Evolutionary conservation across 2,113 vertebrate species (phyloP).

Genomic region (Edolisoma coerulescens): DNA sequence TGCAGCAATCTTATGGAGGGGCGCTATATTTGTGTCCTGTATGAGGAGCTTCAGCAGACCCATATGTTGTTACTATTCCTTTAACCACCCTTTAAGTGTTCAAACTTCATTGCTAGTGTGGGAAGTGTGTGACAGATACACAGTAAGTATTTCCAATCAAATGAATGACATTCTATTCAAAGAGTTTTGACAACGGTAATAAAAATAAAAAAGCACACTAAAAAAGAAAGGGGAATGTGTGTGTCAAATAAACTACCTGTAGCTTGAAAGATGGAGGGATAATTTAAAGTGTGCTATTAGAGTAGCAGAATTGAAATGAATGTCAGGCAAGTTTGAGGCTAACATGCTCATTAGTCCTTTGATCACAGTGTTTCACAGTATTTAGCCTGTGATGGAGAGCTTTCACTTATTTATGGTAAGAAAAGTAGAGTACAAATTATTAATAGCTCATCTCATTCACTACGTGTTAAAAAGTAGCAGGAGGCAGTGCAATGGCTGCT

Average conservation of each 20-base stretch:
- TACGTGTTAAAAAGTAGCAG: background rate
- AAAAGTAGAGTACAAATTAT: conserved; percentile 7
- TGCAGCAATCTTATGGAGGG: background rate
- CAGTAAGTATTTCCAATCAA: conserved; percentile 6
- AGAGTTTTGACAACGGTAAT: background rate
- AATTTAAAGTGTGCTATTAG: background rate
- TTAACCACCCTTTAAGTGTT: background rate
- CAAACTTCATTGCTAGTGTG: background rate
- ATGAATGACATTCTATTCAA: conserved; percentile 23
- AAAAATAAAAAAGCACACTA: background rate
- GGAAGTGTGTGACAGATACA: conserved; percentile 1
- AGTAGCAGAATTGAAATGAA: background rate
- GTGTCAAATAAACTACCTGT: background rate
- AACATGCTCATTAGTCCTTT: background rate
- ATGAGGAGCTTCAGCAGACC: background rate
- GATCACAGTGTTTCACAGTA: background rate
- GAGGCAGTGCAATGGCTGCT: background rate
- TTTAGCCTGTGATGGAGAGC: conserved; percentile 1
- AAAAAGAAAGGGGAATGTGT: background rate
- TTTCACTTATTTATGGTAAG: conserved; percentile 8
- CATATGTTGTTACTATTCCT: background rate
- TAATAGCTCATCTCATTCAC: background rate
- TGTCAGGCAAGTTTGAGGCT: background rate
- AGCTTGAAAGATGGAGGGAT: background rate
- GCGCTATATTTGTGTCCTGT: background rate